A percentile compares a stretch with the other conserved stretches of the same genome.
Evolutionary conservation across 2,797 vertebrate species (phyloP).

Genomic region (Jordanella pulchra): DNA sequence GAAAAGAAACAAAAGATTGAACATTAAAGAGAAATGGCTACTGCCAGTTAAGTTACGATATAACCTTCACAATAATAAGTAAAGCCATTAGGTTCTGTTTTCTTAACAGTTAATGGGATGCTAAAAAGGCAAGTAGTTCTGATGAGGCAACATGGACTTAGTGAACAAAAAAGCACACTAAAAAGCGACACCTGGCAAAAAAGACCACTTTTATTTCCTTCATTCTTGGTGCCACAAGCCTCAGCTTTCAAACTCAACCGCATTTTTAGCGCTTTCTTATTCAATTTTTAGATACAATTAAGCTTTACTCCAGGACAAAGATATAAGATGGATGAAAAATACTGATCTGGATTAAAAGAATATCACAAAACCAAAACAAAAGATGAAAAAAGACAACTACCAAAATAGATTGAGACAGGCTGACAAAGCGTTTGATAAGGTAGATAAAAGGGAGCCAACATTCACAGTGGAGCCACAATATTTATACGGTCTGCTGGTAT

Average conservation of each 20-base stretch:
- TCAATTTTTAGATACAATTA: not conserved
- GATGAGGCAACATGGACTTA: conserved; percentile 68
- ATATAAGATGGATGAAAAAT: conserved; percentile 23
- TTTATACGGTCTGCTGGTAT: conserved; percentile 72
- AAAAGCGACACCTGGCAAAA: conserved; percentile 57
- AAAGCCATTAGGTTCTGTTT: conserved; percentile 14
- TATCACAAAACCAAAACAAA: conserved; percentile 4
- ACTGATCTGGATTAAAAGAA: conserved; percentile 21
- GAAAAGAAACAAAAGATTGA: not conserved
- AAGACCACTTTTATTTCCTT: conserved; percentile 35
- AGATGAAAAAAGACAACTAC: conserved; percentile 32
- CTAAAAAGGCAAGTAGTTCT: conserved; percentile 31
- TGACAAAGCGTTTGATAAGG: conserved; percentile 57
- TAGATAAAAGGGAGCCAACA: conserved; percentile 52
- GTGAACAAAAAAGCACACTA: conserved; percentile 54
- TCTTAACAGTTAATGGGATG: conserved; percentile 34
- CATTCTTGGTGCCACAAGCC: conserved; percentile 46
- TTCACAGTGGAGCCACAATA: conserved; percentile 44
- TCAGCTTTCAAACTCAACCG: conserved; percentile 39
- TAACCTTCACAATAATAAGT: conserved; percentile 13
- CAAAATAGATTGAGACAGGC: conserved; percentile 31
- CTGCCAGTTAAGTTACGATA: conserved; percentile 13
- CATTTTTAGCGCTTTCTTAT: not conserved
- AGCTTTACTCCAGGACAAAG: conserved; percentile 2
- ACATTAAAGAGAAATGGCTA: not conserved